Conservation (phyloP, 1,140 invertebrate genomes). For the Yoshiicerus persimilis region DNA sequence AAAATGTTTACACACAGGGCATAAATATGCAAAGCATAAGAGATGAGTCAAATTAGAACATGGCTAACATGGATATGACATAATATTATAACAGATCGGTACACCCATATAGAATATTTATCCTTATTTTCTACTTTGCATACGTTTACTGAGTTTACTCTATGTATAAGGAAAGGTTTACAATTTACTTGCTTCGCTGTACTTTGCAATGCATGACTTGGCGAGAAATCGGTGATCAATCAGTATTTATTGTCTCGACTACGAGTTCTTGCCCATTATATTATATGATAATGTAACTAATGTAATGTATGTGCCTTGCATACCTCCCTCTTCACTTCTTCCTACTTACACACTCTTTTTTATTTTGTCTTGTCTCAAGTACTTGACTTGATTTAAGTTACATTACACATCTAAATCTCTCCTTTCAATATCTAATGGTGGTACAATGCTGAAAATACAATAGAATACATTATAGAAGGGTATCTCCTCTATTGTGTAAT, state of each 20-base stretch:
- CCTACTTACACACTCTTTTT: neutral
- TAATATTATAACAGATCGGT: neutral
- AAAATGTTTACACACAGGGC: too few species aligned
- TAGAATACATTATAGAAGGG: too few species aligned
- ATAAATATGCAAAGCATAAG: too few species aligned
- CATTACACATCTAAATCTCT: neutral
- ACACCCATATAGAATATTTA: neutral
- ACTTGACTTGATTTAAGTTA: neutral
- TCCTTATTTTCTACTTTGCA: too few species aligned
- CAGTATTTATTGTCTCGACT: conserved; percentile 39
- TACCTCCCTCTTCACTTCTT: conserved; percentile 1
- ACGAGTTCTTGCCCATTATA: conserved; percentile 28
- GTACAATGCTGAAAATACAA: neutral
- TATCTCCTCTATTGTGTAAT: too few species aligned
- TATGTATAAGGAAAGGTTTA: too few species aligned
- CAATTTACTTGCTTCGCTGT: neutral
- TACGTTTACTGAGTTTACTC: too few species aligned
- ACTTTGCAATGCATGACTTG: conserved; percentile 25
- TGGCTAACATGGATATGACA: neutral
- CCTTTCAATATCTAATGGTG: neutral
- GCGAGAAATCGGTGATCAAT: conserved; percentile 40
- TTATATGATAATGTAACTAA: conserved; percentile 15
- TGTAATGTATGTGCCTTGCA: conserved; percentile 16
- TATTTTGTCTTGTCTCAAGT: too few species aligned
- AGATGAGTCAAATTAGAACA: neutral